Base-by-base conservation (phyloP, 2,113 vertebrate genomes). In the Amazona guildingii region DNA sequence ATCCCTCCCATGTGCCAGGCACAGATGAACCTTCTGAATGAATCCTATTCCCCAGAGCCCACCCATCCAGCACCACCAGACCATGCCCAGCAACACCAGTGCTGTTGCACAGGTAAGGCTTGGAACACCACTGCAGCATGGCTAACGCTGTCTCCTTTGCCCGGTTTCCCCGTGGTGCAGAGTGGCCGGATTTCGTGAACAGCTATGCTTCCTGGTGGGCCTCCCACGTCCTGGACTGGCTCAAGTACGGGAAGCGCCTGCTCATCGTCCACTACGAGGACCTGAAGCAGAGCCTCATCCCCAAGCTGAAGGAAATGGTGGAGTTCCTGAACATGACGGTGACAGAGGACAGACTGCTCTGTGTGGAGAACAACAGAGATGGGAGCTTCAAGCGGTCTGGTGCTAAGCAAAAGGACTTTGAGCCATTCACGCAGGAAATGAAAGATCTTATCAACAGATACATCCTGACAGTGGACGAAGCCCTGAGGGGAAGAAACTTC, bases 131-230 rank as follows among this genome's bases (percentile, higher is more conserved):
- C 14, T 76, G 74, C 62, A 61, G 31, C 44, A 1, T 3, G n/a
- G 27, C 63, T 96, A 68, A 94, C 16, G 4, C 1, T 23, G 23
- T 90, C 39, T 61, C 39, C 0, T 78, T 83, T 72, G 48, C 29
- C 66, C 9, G 15, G 3, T 73, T 49, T 75, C 57, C 31, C 4
- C 10, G 1, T 31, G 19, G 2, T 44, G 4, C 76, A 99, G 99
- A 99, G 59, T 99, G 99, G 99, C 98, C 99, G 0, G 99, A 99
- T 28, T 99, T 99, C 2, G 99, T 99, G 37, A 98, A 97, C 94
- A 98, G 98, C 96, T 99, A 99, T 1, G 98, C 98, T 0, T 98
- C 99, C 0, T 99, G 99, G 99, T 99, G 99, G 99, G 98, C 98
- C 3, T 99, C 99, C 6, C 99, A 99, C 0, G 98, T 98, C 9